Conservation (phyloP, 35 echinoderm and acorn worm species). For the Patiria miniata region DNA sequence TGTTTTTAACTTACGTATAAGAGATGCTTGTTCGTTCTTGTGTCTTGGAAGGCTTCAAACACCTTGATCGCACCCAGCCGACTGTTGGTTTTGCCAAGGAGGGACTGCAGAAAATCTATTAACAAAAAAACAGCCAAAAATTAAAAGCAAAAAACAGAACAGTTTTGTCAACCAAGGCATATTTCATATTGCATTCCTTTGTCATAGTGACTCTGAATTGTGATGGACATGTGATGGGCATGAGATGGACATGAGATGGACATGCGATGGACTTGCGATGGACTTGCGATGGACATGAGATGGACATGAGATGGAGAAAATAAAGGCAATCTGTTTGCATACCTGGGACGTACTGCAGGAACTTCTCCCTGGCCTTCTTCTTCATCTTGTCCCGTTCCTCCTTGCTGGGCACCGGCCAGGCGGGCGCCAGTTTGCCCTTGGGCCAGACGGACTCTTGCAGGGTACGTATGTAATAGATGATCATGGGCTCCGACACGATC, state of each 20-base stretch:
- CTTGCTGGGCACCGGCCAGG: constrained; percentile 27
- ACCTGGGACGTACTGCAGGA: constrained; percentile 92
- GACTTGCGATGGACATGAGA: too few relatives aligned
- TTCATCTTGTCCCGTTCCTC: constrained; percentile 69
- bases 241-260: too few relatives aligned
- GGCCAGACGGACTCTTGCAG: constrained; percentile 93
- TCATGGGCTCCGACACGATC: constrained; percentile 89
- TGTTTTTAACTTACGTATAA: constrained; percentile 86
- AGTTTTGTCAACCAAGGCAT: too few relatives aligned
- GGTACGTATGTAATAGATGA: constrained; percentile 75
- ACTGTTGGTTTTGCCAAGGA: constrained; percentile 86
- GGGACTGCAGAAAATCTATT: constrained; percentile 83
- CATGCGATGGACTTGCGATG: too few relatives aligned
- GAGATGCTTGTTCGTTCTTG: constrained; percentile 85
- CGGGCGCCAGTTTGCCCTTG: constrained; percentile 62
- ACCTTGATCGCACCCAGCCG: constrained; percentile 85
- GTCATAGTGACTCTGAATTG: too few relatives aligned
- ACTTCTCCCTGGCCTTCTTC: constrained; percentile 81
- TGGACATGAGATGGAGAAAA: too few relatives aligned
- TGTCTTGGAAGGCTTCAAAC: constrained; percentile 96
- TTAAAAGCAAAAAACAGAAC: too few relatives aligned
- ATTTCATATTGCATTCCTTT: too few relatives aligned
- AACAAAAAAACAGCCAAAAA: background rate
- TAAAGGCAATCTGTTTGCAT: too few relatives aligned
- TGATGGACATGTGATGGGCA: too few relatives aligned